phyloP scores from a whole-genome alignment of 1,140 invertebrate species.

The Andricus grossulariae region DNA sequence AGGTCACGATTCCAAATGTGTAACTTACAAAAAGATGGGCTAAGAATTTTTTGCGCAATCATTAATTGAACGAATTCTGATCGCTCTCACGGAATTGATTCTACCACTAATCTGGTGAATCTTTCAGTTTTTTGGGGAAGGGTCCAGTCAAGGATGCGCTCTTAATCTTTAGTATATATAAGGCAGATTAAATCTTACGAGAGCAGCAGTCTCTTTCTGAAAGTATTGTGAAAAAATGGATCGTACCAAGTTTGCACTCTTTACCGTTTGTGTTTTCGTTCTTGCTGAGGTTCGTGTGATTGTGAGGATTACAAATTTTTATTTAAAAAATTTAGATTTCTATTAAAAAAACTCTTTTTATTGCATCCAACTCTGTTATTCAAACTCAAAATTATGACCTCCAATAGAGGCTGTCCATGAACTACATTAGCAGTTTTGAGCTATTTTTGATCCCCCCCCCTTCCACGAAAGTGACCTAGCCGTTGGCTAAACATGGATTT shows the following conservation, averaged over 20 bases:
- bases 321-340: too few relatives aligned
- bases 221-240: neutral
- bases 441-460: too few relatives aligned
- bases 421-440: too few relatives aligned
- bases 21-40: constrained; percentile 12
- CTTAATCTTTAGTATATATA: constrained; percentile 12
- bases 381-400: too few relatives aligned
- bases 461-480: too few relatives aligned
- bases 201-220: neutral
- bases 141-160: constrained; percentile 3
- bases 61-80: constrained; percentile 38
- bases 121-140: constrained; percentile 8
- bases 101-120: neutral
- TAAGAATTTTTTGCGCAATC: constrained; percentile 30
- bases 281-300: neutral
- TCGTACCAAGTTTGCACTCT: neutral
- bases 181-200: neutral
- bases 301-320: too few relatives aligned
- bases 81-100: constrained; percentile 33
- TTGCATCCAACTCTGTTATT: too few relatives aligned
- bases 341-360: too few relatives aligned
- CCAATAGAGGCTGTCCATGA: too few relatives aligned
- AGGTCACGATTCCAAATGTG: constrained; percentile 21
- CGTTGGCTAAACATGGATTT: too few relatives aligned
- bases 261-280: neutral